Evolutionary conservation across 2,113 vertebrate genomes (phyloP), one percentile per base, ranked within the genome.

Genomic region (Merops nubicus): DNA sequence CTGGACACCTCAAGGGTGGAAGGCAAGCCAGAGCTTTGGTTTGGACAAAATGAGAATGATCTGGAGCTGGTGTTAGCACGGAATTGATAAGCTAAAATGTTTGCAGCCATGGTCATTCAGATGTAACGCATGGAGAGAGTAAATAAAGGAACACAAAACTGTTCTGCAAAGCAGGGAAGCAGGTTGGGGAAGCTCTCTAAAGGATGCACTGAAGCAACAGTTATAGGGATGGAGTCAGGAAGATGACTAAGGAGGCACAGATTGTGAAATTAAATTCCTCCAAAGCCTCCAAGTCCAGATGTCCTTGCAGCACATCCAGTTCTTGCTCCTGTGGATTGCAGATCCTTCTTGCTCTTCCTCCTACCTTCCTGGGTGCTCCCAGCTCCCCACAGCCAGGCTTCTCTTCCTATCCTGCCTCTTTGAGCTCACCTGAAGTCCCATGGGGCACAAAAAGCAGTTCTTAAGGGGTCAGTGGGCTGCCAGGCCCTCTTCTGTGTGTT

Each of bases 371-470:
- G 5, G 33, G 12, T 42, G 22, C 60, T 12, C 43, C 23, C n/a
- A 62, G 60, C 9, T 83, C 8, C 17, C 25, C 14, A 19, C 0
- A 0, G 7, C 31, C 2, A 0, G 7, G 7, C 36, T 57, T 86
- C 40, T 73, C 15, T 31, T 85, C 20, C 54, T 53, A 18, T 12
- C 26, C 25, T 42, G 65, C 19, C 7, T 29, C 68, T 56, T 42
- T 47, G 59, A 59, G 38, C 28, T 67, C 45, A 63, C n/a, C 26
- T 76, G 9, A 17, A 25, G 28, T 69, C 14, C 40, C 9, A 3
- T 9, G 23, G 8, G 43, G 23, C 12, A 68, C 1, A 15, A 54
- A 81, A 59, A 5, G 7, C 17, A 15, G 47, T 8, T 20, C 22
- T 33, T 5, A 59, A 47, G 40, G 36, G 12, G 57, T 45, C 43